Evolutionary conservation across 2,797 vertebrate genomes (phyloP), one percentile per base, ranked within the genome.

Genomic region (Schizothorax lantsangensis): DNA sequence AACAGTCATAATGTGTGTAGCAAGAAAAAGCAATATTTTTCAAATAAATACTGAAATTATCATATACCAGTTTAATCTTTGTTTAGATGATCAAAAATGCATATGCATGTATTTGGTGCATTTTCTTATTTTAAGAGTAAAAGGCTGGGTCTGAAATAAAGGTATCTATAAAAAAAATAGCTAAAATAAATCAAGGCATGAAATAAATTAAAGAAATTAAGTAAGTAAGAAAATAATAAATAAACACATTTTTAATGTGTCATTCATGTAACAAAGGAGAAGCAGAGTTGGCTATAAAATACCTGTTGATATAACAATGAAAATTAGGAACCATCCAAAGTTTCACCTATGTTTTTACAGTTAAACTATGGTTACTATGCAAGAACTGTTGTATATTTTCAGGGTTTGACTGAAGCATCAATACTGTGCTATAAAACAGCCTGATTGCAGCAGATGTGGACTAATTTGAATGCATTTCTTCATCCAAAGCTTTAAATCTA

Each of bases 381-480:
- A 40, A 45, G 6, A 73, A 73, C 71, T 4, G 4, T n/a, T 2
- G 30, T 54, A 21, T 23, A 36, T 36, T 54, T 23, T 54, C 19
- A 43, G 36, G 8, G 7, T 15, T 66, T 66, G 3, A 49, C 26
- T 66, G 19, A 68, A 68, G 66, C 40, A 47, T 33, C 17, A 45
- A 47, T 80, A 81, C 23, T 17, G 3, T 59, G 14, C 5, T n/a
- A 62, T 43, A 81, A 69, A 23, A 66, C 10, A 12, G 26, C 38
- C 26, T 64, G 17, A 6, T 74, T 74, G 71, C 36, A 74, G 81
- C 81, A 73, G 52, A 83, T 43, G 36, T 74, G 38, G 17, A 59
- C 23, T 73, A 5, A 59, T 83, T 73, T 83, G 5, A 57, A 84
- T 64, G 19, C 54, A 75, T 66, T 84, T 62, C 38, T 59, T 45